phyloP scores from a whole-genome alignment of 2,113 vertebrate species.

The Orthonyx spaldingii region DNA sequence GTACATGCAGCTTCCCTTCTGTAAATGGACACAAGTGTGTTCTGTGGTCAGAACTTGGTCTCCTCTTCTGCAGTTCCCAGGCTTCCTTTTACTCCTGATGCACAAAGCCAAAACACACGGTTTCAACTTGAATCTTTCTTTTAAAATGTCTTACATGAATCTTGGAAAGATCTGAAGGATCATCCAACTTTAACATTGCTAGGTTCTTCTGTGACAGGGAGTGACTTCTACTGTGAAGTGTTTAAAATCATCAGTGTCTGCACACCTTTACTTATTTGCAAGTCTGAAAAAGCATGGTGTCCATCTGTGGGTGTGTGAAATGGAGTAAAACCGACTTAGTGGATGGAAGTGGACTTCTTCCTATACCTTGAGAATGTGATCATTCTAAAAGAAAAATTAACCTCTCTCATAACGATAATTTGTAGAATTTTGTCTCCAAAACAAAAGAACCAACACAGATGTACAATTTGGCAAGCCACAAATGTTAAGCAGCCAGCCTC shows the following conservation, averaged over 20 bases:
- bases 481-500: background rate
- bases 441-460: slow-evolving; percentile 50
- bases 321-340: background rate
- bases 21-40: background rate
- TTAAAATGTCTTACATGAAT: background rate
- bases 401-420: background rate
- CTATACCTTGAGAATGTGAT: background rate
- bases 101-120: background rate
- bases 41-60: background rate
- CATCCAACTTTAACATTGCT: background rate
- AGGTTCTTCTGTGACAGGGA: background rate
- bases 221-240: background rate
- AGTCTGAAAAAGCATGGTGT: background rate
- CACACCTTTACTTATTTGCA: background rate
- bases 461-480: slow-evolving; percentile 14
- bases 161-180: background rate
- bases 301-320: background rate
- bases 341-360: background rate
- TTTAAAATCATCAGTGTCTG: background rate
- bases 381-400: background rate
- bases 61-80: background rate
- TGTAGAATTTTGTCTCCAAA: slow-evolving; percentile 36
- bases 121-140: background rate
- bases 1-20: background rate
- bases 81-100: background rate